A percentile compares a stretch with the other conserved stretches of the same genome.
Evolutionary conservation across 2,113 vertebrate genomes (phyloP).

Genomic region (Pachycephala philippinensis): DNA sequence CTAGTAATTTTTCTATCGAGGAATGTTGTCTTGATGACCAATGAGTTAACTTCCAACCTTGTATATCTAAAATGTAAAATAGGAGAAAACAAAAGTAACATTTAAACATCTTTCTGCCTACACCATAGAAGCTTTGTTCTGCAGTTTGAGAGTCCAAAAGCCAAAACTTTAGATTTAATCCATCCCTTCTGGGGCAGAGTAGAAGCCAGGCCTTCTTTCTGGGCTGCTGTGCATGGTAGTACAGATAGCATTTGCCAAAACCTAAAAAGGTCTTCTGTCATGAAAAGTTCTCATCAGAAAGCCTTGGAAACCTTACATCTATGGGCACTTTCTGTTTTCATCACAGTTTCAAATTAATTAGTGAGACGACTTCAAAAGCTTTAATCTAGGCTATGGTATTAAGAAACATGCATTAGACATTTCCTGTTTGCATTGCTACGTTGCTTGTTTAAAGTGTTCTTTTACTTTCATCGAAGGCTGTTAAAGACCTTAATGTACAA

Average conservation of each 20-base stretch:
- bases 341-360: slow-evolving; percentile 73
- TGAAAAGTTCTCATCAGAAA: slow-evolving; percentile 29
- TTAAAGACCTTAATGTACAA: slow-evolving; percentile 73
- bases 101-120: background rate
- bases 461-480: slow-evolving; percentile 67
- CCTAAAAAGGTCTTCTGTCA: background rate
- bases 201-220: background rate
- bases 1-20: background rate
- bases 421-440: slow-evolving; percentile 68
- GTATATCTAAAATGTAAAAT: background rate
- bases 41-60: background rate
- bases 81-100: background rate
- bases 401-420: slow-evolving; percentile 58
- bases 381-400: slow-evolving; percentile 60
- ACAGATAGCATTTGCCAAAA: background rate
- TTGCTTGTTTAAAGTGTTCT: slow-evolving; percentile 63
- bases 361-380: slow-evolving; percentile 58
- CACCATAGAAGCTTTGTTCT: background rate
- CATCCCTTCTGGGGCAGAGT: background rate
- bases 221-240: background rate
- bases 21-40: background rate
- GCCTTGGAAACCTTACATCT: slow-evolving; percentile 33
- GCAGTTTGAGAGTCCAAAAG: background rate
- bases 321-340: slow-evolving; percentile 59
- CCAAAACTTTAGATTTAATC: background rate